Evolutionary conservation across 2,113 vertebrate genomes (phyloP).

Genomic region (Coturnix japonica): DNA sequence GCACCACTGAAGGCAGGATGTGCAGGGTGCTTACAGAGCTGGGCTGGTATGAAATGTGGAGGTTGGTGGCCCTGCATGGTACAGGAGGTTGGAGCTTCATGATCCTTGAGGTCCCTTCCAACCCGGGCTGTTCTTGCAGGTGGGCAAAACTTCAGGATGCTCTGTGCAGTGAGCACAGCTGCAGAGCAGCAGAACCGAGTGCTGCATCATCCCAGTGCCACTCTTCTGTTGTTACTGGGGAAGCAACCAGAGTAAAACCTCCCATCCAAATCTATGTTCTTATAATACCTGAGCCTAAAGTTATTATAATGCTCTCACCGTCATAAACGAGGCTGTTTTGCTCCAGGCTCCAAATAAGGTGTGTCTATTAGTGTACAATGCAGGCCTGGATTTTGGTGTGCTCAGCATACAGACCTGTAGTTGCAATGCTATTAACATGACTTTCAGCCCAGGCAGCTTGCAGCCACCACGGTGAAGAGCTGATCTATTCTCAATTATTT

Average conservation of each 20-base stretch:
- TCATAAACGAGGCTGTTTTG: neutral
- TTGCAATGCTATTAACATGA: neutral
- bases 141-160: neutral
- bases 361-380: neutral
- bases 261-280: neutral
- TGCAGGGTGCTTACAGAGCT: neutral
- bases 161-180: rapidly evolving
- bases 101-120: too few relatives aligned
- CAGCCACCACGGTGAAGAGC: neutral
- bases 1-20: neutral
- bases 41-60: too few relatives aligned
- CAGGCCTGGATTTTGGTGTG: neutral
- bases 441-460: neutral
- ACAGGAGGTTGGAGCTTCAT: too few relatives aligned
- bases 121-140: too few relatives aligned
- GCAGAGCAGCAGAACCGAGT: neutral
- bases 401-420: neutral
- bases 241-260: neutral
- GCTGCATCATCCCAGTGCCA: neutral
- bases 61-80: too few relatives aligned
- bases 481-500: neutral
- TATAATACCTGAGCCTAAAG: neutral
- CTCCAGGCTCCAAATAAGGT: neutral
- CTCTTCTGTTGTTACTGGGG: neutral
- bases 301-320: neutral